Evolutionary conservation across 23 tunicate species (phyloP), one percentile per base, ranked within the genome.

Genomic region (Botrylloides violaceus): DNA sequence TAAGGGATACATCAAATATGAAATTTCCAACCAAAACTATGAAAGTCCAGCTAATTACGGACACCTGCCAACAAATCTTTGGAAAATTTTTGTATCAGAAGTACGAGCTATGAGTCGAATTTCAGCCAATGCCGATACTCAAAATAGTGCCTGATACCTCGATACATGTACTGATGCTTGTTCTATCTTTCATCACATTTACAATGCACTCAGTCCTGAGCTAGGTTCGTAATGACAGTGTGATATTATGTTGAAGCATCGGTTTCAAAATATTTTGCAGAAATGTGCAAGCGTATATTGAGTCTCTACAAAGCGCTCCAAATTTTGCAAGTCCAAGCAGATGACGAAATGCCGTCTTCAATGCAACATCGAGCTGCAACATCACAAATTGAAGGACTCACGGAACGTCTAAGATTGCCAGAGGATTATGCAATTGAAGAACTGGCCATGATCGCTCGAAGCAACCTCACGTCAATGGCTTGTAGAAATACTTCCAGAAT

Each of bases 391-490:
- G 85, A 77, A 6, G 27, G 32, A 20, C 85, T 59, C 18, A 64
- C 71, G 15, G 53, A 66, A 22, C 34, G 47, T n/a, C 32, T 80
- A 38, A 64, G 61, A 36, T 58, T 85, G 23, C 94, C 85, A 12
- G 81, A 78, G 29, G 94, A 85, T 50, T 85, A 85, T 66, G 94
- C 94, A 15, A 20, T 85, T 0, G 65, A 85, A 49, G 85, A 79
- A 4, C 53, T 85, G 56, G 31, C 71, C 34, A 68, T 47, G 49
- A 47, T 79, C 26, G 83, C 38, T 2, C 43, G 38, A 25, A 72
- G 36, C 57, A 76, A 73, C 71, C 64, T 84, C 34, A 75, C 71
- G n/a, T 58, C 78, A 29, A 56, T 72, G 25, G 29, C 49, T 2
- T 73, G 59, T 35, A 26, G 74, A 3, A 34, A 28, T 9, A 34